phyloP scores from a whole-genome alignment of 1,140 invertebrate genomes.

The Lordiphosa collinella region DNA sequence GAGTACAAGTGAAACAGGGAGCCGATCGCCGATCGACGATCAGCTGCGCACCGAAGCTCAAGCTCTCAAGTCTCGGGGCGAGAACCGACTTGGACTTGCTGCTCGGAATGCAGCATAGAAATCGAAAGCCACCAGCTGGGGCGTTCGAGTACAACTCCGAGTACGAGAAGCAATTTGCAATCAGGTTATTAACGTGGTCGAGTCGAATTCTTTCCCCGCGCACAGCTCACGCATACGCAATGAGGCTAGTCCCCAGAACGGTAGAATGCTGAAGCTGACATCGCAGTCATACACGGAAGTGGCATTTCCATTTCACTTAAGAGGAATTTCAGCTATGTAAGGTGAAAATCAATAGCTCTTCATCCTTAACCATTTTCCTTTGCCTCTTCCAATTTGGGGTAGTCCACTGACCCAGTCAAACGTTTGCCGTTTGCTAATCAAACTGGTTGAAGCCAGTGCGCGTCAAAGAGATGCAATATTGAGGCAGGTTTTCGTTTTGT shows the following conservation, averaged over 20 bases:
- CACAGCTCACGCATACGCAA: slow-evolving; percentile 58
- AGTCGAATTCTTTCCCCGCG: slow-evolving; percentile 48
- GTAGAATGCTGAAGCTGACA: slow-evolving; percentile 19
- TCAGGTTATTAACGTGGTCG: slow-evolving; percentile 56
- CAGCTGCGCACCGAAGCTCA: slow-evolving; percentile 19
- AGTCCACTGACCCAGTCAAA: slow-evolving; percentile 63
- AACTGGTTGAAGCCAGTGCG: slow-evolving; percentile 43
- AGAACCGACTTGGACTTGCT: slow-evolving; percentile 40
- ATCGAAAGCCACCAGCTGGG: slow-evolving; percentile 45
- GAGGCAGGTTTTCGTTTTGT: not conserved
- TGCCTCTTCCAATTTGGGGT: slow-evolving; percentile 15
- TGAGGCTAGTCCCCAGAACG: slow-evolving; percentile 28
- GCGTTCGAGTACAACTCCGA: slow-evolving; percentile 12
- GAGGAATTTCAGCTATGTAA: slow-evolving; percentile 54
- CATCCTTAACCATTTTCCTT: slow-evolving; percentile 11
- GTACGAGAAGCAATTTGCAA: slow-evolving; percentile 31
- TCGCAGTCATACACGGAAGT: slow-evolving; percentile 40
- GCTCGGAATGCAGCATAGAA: slow-evolving; percentile 70
- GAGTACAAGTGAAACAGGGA: slow-evolving; percentile 23
- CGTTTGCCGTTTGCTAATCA: slow-evolving; percentile 14
- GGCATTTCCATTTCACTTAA: slow-evolving; percentile 16
- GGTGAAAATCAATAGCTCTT: slow-evolving; percentile 1
- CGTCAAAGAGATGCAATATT: slow-evolving; percentile 23
- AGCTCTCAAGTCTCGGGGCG: slow-evolving; percentile 17
- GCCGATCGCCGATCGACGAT: slow-evolving; percentile 56